Evolutionary conservation across 2,888 invertebrate genomes (phyloP).

Genomic region (Lacanobia wlatinum): DNA sequence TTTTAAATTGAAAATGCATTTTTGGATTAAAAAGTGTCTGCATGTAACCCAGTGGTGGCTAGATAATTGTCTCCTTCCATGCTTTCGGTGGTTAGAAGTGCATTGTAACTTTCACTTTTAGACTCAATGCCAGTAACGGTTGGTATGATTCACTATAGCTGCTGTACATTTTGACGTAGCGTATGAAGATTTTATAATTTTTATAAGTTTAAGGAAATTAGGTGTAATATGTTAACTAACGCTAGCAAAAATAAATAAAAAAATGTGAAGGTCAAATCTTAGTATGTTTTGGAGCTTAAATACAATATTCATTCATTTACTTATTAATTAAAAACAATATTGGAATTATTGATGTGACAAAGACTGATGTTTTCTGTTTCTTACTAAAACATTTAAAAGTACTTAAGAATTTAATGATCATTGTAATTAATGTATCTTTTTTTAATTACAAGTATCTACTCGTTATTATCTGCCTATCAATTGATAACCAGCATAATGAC

Average conservation of each 20-base stretch:
- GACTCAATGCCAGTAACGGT: conserved; percentile 88
- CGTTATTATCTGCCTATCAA: conserved; percentile 31
- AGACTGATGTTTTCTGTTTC: not conserved
- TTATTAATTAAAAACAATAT: not conserved
- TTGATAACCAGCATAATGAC: conserved; percentile 36
- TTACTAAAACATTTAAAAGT: not conserved
- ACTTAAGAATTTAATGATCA: conserved; percentile 2
- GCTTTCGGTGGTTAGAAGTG: conserved; percentile 81
- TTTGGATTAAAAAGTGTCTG: conserved; percentile 47
- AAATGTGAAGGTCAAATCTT: conserved; percentile 18
- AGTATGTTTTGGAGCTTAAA: conserved; percentile 2
- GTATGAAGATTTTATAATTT: conserved; percentile 46
- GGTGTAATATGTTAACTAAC: not conserved
- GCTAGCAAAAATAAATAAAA: conserved; percentile 17
- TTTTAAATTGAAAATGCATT: conserved; percentile 40
- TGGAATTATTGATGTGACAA: conserved; percentile 1
- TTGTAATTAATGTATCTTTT: conserved; percentile 2
- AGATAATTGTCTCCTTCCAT: conserved; percentile 79
- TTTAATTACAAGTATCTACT: conserved; percentile 21
- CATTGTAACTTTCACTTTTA: conserved; percentile 89
- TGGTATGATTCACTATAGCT: conserved; percentile 83
- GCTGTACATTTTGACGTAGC: conserved; percentile 67
- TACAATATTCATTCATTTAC: not conserved
- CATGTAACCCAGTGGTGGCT: conserved; percentile 60
- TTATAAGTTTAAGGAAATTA: conserved; percentile 7